Base-by-base conservation (phyloP, 2,113 vertebrate species). In the Crotalus horridus region DNA sequence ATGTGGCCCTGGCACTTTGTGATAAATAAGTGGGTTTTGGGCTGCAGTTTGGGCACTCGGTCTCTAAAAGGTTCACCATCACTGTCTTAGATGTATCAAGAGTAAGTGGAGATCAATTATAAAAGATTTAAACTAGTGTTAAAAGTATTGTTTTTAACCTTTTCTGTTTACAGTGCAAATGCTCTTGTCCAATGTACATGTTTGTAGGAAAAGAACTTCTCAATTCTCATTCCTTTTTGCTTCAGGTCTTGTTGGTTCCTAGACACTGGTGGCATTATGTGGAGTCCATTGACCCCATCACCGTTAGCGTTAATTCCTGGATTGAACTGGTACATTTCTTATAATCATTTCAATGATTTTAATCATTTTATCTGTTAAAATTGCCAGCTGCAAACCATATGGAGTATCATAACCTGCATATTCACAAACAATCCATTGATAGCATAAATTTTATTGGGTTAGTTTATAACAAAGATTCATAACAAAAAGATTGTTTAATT, bases 241-340 rank as follows among this genome's bases (percentile, higher is more conserved):
- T 97, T 85, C 97, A 99, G 99, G 98, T 99, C 95, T 98, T 99
- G 56, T 98, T 98, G 13, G 98, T 99, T 91, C 99, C 99, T 94
- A 98, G 98, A 94, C 99, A 99, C 94, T 99, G 99, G 99, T 99
- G 99, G 99, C 99, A 99, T 97, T 99, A 98, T 0, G 99, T 99
- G 95, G 99, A 99, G 96, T 99, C 98, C 3, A 74, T 99, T 92
- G 99, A 99, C 95, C 98, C 98, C 43, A 39, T 99, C 95, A 99
- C 98, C 1, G 97, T 99, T 97, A 99, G 99, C 91, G 95, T 99
- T 94, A 99, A 99, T 97, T 98, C 99, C 51, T 99, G 99, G 99
- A 98, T 99, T 64, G 99, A 99, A 93, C 94, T 99, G 98, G 99
- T 99, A 98, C 95, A 55, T 46, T 12, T 89, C 48, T 51, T 51